Conservation (phyloP, 2,797 vertebrate genomes). For the Staurois parvus region DNA sequence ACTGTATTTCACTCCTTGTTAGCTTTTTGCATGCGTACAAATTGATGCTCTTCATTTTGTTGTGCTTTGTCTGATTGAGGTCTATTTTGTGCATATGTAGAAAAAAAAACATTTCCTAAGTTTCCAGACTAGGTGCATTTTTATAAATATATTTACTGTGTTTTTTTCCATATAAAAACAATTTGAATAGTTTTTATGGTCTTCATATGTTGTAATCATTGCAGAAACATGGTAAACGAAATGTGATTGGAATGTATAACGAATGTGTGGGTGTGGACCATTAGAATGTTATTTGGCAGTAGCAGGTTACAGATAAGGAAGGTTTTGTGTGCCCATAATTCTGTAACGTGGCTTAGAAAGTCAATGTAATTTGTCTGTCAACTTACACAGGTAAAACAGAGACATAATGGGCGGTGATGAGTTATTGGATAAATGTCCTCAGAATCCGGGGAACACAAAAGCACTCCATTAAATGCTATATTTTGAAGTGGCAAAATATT, state of each 20-base stretch:
- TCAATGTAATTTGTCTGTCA: constrained; percentile 35
- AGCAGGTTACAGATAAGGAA: background rate
- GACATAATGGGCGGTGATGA: background rate
- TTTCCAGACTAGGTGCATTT: no score
- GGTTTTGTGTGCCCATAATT: background rate
- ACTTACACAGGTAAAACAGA: constrained; percentile 21
- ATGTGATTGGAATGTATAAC: constrained; percentile 10
- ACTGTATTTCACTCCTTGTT: no score
- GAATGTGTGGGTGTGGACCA: background rate
- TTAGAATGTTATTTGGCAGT: constrained; percentile 22
- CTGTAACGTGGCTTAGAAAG: background rate
- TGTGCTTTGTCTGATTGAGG: no score
- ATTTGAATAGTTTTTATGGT: background rate
- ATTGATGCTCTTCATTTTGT: no score
- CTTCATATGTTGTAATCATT: background rate
- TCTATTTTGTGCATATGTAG: no score
- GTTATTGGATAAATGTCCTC: constrained; percentile 4
- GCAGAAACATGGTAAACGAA: background rate
- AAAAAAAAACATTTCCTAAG: no score
- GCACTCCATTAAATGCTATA: background rate
- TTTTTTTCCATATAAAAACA: background rate
- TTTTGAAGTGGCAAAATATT: background rate
- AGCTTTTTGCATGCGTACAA: no score
- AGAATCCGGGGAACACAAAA: background rate
- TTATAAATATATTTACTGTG: no score